Evolutionary conservation across 64 coral and sea anemone species (phyloP).

Genomic region (Stichodactyla mertensii): DNA sequence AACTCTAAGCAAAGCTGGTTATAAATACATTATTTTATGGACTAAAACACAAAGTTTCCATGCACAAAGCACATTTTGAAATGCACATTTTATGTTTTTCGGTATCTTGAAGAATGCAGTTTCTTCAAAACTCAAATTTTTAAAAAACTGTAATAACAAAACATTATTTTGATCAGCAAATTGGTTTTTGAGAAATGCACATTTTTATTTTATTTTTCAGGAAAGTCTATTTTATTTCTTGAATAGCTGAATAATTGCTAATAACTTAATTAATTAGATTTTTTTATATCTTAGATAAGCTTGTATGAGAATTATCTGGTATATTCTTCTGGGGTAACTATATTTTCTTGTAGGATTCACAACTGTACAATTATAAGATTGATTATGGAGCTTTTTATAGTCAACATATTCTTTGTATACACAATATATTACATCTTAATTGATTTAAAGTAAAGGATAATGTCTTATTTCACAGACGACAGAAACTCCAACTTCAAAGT

Average conservation of each 20-base stretch:
- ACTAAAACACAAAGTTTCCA: background rate
- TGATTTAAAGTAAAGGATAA: background rate
- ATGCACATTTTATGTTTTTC: background rate
- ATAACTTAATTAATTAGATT: background rate
- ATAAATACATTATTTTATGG: background rate
- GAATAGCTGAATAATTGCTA: conserved; percentile 4
- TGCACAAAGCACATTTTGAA: background rate
- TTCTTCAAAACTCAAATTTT: background rate
- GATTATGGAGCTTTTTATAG: background rate
- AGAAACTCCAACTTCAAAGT: background rate
- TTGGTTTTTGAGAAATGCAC: background rate
- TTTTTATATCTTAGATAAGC: background rate
- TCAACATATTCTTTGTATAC: background rate
- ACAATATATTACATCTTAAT: conserved; percentile 9
- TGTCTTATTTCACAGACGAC: background rate
- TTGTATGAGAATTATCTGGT: background rate
- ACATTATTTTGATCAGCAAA: conserved; percentile 1
- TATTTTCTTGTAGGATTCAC: background rate
- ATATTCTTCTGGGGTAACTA: background rate
- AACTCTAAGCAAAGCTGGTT: background rate
- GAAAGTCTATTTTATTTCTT: background rate
- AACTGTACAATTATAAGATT: conserved; percentile 15
- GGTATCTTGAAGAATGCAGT: background rate
- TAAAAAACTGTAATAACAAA: conserved; percentile 1
- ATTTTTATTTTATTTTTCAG: background rate